Evolutionary conservation across 1,140 invertebrate species (phyloP), one percentile per base, ranked within the genome.

Genomic region (Micrasema longulum): DNA sequence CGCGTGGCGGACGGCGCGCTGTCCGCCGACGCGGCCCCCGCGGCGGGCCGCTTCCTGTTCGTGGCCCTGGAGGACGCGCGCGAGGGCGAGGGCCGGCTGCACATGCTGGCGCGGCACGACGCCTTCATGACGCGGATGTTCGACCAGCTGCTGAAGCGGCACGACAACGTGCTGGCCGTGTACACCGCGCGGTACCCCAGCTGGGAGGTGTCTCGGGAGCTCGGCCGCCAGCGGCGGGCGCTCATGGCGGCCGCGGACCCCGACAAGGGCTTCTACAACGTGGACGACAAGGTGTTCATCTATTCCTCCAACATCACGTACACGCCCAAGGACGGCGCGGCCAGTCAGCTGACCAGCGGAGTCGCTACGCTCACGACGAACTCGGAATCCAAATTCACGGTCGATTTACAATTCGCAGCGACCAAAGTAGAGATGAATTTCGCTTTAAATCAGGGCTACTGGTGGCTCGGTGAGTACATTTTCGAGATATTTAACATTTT

Each of bases 41-140:
- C 79, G 3, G 76, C 76, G 47, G 81, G 79, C 1, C 80, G 78
- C 63, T 79, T 80, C 48, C 57, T 85, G 5, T 83, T 82, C 62
- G 81, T 85, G 48, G 79, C 73, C 11, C 73, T 85, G 7, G 81
- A 83, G 55, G 84, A 85, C 64, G 84, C 83, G 3, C 73, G 75
- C 9, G 82, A 82, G 36, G 81, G 78, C 5, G 84, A 85, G 53
- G 80, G 82, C 0, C 76, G 84, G 3, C 65, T 76, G 0, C 80
- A 80, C 0, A 63, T 84, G 62, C 76, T 85, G 0, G 75, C 78
- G 11, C 79, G 84, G n/a, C 84, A 85, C 71, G 80, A 84, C 64
- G 77, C 80, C 16, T 82, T 84, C 66, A 83, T 85, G 77, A 78
- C 81, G 23, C 77, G 82, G 0, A 80, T 81, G 77, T 77, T 79